Base-by-base conservation (phyloP, 2,888 invertebrate species). In the Ceratothoa steindachneri region DNA sequence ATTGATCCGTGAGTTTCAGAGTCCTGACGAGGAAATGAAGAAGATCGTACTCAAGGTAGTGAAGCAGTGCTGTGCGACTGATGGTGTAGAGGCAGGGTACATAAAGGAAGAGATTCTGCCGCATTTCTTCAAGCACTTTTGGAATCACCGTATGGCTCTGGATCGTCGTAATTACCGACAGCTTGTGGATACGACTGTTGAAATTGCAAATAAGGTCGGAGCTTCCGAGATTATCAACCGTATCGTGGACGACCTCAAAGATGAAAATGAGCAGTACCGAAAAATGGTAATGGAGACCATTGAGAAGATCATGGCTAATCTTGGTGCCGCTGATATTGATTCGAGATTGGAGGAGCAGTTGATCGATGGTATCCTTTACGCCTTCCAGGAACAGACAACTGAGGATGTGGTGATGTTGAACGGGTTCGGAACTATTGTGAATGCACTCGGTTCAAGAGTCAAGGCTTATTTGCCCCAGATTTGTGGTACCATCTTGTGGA, bases 211-310 rank as follows among this genome's bases (percentile, higher is more conserved):
- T 84, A 99, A 99, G 67, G 97, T 98, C 71, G 99, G 99, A n/a
- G 95, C 97, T 2, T 96, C 97, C 0, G 99, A 99, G 87, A 99
- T 99, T 80, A 95, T 99, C 77, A 96, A 95, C 84, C 89, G 98
- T 80, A 95, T 99, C 65, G 99, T 99, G 0, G 99, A 99, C 82
- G 99, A 99, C 86, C 86, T 99, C 73, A 99, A 99, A 86, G 99
- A 99, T 84, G 99, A 99, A 85, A 97, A 98, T 84, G 99, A 99
- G 85, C 97, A 97, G 84, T 99, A 99, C 85, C 89, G 99, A 77
- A 99, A 99, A 87, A 99, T 99, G 99, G 99, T 99, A 1, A 99
- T 99, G 97, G 99, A 99, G 85, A 98, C 97, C 0, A 98, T 99
- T 74, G 99, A 99, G 84, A 98, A 98, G 86, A 97, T 97, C 74